Percentiles rank a stretch among this genome's conserved stretches.
Conservation (phyloP, 2,113 vertebrate species). For the Turnix velox region DNA sequence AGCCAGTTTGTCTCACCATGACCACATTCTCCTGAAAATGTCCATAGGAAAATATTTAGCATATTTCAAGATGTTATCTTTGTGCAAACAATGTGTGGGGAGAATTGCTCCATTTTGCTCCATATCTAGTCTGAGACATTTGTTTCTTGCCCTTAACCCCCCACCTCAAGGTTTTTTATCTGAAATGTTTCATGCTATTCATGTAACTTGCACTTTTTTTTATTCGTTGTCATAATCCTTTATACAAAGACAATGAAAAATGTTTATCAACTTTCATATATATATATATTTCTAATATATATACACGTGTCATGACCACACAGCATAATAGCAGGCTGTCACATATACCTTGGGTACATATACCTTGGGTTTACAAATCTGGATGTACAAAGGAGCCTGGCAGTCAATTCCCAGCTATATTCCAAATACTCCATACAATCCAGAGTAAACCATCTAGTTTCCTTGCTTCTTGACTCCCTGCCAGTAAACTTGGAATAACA, state of each 20-base stretch:
- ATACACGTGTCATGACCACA: background rate
- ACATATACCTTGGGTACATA: rapidly evolving
- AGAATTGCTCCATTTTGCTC: background rate
- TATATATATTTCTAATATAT: background rate
- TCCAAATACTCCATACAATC: background rate
- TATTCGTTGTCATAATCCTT: background rate
- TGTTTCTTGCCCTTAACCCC: background rate
- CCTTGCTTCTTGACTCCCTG: background rate
- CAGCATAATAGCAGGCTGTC: background rate
- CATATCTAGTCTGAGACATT: background rate
- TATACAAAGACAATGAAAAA: background rate
- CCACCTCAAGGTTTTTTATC: background rate
- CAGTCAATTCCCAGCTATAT: background rate
- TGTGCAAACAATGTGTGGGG: background rate
- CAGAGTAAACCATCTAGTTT: background rate
- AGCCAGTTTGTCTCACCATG: background rate
- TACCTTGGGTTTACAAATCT: background rate
- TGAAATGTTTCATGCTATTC: background rate
- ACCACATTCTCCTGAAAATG: background rate
- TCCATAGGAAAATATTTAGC: slow-evolving; percentile 28
- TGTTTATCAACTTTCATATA: background rate
- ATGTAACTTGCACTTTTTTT: background rate
- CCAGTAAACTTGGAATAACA: background rate
- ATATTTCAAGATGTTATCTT: slow-evolving; percentile 1
- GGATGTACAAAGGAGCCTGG: background rate